These are phyloP conservation scores for Orthosia incerta DNA, from an alignment of 2,888 invertebrate species.

Conservation along the genomic window DNA sequence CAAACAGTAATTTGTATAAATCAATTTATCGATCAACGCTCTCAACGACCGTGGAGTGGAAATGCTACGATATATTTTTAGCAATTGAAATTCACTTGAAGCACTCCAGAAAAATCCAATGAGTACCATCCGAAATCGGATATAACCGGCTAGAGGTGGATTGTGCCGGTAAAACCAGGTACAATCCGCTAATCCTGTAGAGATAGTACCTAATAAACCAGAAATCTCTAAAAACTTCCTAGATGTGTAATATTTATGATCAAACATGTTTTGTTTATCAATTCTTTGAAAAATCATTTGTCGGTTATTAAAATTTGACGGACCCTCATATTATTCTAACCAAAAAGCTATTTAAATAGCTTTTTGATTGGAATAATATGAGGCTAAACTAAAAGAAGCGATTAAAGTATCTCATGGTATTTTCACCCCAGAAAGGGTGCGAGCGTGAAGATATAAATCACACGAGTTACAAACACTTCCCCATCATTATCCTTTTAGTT, in stretches of 20 bases:
- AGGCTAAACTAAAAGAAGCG: neutral
- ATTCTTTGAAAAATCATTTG: neutral
- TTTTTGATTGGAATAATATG: too few relatives aligned
- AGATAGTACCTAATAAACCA: neutral
- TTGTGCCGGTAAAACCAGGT: too few relatives aligned
- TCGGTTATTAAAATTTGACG: neutral
- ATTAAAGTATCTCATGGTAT: conserved; percentile 18
- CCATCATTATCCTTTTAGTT: conserved; percentile 43
- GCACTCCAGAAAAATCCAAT: too few relatives aligned
- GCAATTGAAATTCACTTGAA: too few relatives aligned
- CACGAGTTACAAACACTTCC: conserved; percentile 39
- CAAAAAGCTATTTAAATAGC: neutral
- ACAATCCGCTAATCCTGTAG: neutral
- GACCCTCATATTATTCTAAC: neutral
- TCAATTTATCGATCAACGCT: too few relatives aligned
- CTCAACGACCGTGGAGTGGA: too few relatives aligned
- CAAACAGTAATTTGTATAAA: neutral
- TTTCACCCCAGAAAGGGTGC: conserved; percentile 7
- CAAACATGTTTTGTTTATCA: too few relatives aligned
- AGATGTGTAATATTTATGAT: neutral
- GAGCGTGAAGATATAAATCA: conserved; percentile 42
- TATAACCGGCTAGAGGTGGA: too few relatives aligned
- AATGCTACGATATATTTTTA: too few relatives aligned
- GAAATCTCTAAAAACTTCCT: neutral
- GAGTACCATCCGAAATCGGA: too few relatives aligned